Percentiles rank a stretch among this genome's conserved stretches.
phyloP scores from a whole-genome alignment of 1,140 invertebrate genomes.

The Micrasema longulum region DNA sequence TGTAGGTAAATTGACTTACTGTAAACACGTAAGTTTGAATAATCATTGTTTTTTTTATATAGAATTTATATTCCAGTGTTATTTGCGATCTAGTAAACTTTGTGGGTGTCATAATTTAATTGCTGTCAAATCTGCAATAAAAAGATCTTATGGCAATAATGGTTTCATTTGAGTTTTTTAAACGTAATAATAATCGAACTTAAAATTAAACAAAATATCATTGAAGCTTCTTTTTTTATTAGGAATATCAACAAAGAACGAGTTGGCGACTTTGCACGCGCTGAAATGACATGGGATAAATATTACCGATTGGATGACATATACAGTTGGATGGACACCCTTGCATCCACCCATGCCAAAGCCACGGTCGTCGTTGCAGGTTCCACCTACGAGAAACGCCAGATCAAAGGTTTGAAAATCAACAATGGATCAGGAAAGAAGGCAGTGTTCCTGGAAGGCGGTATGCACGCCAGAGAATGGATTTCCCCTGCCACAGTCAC shows the following conservation, averaged over 20 bases:
- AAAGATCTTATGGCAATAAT: too few relatives aligned
- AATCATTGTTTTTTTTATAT: too few relatives aligned
- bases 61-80: too few relatives aligned
- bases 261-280: conserved; percentile 1
- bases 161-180: too few relatives aligned
- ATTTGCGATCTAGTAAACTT: too few relatives aligned
- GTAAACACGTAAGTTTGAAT: too few relatives aligned
- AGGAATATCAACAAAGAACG: conserved; percentile 9
- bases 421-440: conserved; percentile 59
- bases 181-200: too few relatives aligned
- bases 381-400: conserved; percentile 69
- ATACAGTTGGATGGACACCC: conserved; percentile 64
- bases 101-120: too few relatives aligned
- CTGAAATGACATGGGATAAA: conserved; percentile 61
- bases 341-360: conserved; percentile 60
- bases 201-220: too few relatives aligned
- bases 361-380: conserved; percentile 69
- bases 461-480: conserved; percentile 85
- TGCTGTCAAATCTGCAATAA: too few relatives aligned
- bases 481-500: conserved; percentile 78
- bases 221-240: too few relatives aligned
- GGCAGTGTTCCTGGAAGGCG: conserved; percentile 71
- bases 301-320: conserved; percentile 65
- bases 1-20: too few relatives aligned
- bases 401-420: conserved; percentile 73